phyloP scores from a whole-genome alignment of 2,113 vertebrate species.

The Brachyistius frenatus region DNA sequence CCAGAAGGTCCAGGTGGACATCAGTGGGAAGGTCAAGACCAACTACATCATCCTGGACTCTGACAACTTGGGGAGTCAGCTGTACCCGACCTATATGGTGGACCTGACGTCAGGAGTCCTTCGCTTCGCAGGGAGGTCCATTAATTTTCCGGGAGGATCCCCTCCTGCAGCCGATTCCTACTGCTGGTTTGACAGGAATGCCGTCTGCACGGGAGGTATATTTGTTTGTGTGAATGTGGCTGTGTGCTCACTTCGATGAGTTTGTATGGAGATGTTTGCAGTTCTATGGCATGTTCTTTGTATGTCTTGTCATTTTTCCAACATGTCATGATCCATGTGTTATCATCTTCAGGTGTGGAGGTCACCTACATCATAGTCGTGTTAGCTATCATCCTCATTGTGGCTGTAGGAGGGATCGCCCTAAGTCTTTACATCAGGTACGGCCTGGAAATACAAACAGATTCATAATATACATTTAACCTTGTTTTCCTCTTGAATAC shows the following conservation, averaged over 20 bases:
- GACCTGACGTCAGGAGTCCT: slow-evolving; percentile 80
- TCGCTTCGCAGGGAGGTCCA: slow-evolving; percentile 76
- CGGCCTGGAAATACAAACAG: slow-evolving; percentile 24
- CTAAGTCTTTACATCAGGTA: slow-evolving; percentile 89
- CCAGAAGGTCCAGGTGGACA: slow-evolving; percentile 84
- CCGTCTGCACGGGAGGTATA: slow-evolving; percentile 88
- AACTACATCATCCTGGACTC: slow-evolving; percentile 90
- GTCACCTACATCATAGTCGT: slow-evolving; percentile 82
- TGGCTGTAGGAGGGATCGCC: slow-evolving; percentile 80
- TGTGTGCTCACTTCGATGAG: background rate
- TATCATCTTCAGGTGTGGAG: slow-evolving; percentile 83
- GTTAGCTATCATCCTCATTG: slow-evolving; percentile 75
- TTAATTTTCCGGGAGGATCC: slow-evolving; percentile 87
- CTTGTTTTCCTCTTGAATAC: background rate
- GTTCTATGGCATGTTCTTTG: background rate
- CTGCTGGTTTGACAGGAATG: slow-evolving; percentile 90
- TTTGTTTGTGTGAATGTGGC: background rate
- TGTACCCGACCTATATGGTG: slow-evolving; percentile 87
- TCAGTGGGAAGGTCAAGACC: slow-evolving; percentile 81
- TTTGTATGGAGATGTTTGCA: background rate
- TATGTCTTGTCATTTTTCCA: background rate
- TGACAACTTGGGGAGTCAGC: slow-evolving; percentile 80
- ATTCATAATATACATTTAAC: background rate
- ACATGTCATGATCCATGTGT: slow-evolving; percentile 13
- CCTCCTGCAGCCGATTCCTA: slow-evolving; percentile 85